Base-by-base conservation (phyloP, 53 echinoderm and acorn worm species). In the Temnopleurus reevesii region DNA sequence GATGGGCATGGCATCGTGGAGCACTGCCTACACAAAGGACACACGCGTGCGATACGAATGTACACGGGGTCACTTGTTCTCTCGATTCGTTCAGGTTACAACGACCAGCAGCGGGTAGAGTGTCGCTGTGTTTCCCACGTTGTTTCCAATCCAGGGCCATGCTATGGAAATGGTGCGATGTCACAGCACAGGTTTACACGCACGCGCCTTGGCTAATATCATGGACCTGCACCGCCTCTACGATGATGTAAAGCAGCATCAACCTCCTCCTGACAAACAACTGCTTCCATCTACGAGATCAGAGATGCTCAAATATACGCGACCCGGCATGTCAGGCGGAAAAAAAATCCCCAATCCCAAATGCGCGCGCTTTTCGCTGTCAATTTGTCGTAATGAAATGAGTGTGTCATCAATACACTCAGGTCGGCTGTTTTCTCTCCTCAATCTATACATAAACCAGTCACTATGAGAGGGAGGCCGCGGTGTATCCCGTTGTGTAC, bases 281-380 rank as follows among this genome's bases (percentile, higher is more conserved):
- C n/a, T 38, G 36, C 71, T 71, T 21, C 41, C 8, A 63, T 15
- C 31, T 18, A 63, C 18, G 30, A 63, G 63, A 71, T 41, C 71
- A 41, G 28, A 80, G 80, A 80, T 44, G 30, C 47, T 25, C 23
- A 49, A 49, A 47, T 46, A 80, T 49, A 51, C 26, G 80, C 71
- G 41, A 80, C 46, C 45, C 80, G 80, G 47, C 51, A 51, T 80
- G 51, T 80, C 80, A 51, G 47, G 80, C 80, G 80, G 45, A 51
- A 51, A 80, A 47, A 47, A 28, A 12, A 12, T 53, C 9, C 80
- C 80, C 36, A 51, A 28, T 80, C 80, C 80, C 80, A 80, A 55
- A 83, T 83, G 83, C 83, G 83, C 83, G 83, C 83, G 83, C 83
- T 83, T 83, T 83, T 83, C 83, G 83, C 38, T 83, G 83, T 83